These are phyloP conservation scores for Bombus turneri DNA, from an alignment of 1,140 invertebrate species.

Conservation along the genomic window DNA sequence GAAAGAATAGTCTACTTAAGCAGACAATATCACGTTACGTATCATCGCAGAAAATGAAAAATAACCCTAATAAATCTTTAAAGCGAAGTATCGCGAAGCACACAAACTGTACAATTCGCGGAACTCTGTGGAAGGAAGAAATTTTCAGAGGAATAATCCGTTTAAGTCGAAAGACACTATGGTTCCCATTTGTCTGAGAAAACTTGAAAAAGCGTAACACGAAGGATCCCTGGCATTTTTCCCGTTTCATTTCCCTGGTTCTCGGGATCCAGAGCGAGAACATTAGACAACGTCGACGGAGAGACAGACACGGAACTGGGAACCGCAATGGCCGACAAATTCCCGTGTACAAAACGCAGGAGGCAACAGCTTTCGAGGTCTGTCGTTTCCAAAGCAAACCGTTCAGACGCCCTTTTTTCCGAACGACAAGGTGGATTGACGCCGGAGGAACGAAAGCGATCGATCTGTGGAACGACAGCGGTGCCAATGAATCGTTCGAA, in stretches of 20 bases:
- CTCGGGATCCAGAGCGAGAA: background rate
- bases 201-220: background rate
- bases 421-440: conserved; percentile 8
- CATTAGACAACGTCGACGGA: background rate
- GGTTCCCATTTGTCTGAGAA: background rate
- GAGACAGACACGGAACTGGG: conserved; percentile 3
- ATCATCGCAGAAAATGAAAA: background rate
- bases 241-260: no score
- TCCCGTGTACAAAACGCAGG: background rate
- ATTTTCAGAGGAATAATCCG: background rate
- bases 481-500: conserved; percentile 75
- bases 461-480: conserved; percentile 72
- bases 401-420: background rate
- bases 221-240: background rate
- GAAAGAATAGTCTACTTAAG: no score
- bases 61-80: background rate
- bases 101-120: background rate
- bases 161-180: background rate
- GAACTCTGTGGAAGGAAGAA: background rate
- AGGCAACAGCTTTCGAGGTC: conserved; percentile 15
- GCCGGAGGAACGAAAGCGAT: conserved; percentile 63
- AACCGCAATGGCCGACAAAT: conserved; percentile 17
- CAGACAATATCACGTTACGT: no score
- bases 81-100: background rate
- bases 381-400: background rate